Base-by-base conservation (phyloP, 2,888 invertebrate genomes). In the Idaea biselata region DNA sequence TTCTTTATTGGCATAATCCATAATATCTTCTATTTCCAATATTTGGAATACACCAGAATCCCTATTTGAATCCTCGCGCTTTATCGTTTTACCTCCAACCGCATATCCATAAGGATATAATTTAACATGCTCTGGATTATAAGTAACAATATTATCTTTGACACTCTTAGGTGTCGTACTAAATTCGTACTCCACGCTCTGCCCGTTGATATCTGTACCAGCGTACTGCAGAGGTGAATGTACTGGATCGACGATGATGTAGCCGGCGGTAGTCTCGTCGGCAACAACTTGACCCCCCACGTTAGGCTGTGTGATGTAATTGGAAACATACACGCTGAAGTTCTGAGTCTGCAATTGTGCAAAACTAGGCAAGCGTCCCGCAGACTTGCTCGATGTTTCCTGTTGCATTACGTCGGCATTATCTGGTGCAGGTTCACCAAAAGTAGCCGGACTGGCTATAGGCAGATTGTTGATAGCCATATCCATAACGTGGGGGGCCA, bases 401-500 rank as follows among this genome's bases (percentile, higher is more conserved):
- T 88, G 89, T 87, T 91, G 87, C 89, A 89, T 88, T 81, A 87
- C 87, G 69, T 87, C 89, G 84, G 87, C 91, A 76, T 82, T 90
- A 84, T 91, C 87, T 33, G 90, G 86, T 82, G 87, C 73, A 25
- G 86, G 86, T 93, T 95, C 95, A 96, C 96, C 96, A 97, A 95
- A 96, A 96, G 95, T 96, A 96, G 94, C 96, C 95, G 93, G 96
- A 94, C 90, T 94, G 91, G 94, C 93, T 94, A 93, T 94, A 91
- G 91, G 93, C 93, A 93, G 92, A 93, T 91, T 93, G 94, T 89
- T 94, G 94, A 94, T 94, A 95, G 94, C 94, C 94, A 93, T 95
- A 95, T 94, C 94, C 94, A 94, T 95, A 95, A 95, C 95, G 95
- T 95, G 95, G 95, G 96, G 96, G 96, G 96, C 95, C 95, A 94